These are phyloP conservation scores for Drosophila asahinai DNA, from an alignment of 1,140 invertebrate genomes.

Conservation along the genomic window DNA sequence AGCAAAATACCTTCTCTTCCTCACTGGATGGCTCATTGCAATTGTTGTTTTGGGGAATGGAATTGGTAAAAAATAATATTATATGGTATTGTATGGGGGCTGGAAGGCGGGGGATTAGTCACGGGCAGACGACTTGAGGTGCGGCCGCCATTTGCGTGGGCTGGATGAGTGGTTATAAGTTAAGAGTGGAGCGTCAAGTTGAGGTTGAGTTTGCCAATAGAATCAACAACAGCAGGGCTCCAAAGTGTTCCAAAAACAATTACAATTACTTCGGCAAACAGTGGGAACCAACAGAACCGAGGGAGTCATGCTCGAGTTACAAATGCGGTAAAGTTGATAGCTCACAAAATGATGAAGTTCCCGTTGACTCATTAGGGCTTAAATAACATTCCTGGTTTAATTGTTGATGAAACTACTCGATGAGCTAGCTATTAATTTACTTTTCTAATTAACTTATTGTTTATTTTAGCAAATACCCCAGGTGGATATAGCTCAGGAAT, in stretches of 20 bases:
- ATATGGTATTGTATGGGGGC: constrained; percentile 10
- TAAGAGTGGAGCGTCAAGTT: constrained; percentile 17
- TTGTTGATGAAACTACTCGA: not conserved
- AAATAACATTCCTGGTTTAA: not conserved
- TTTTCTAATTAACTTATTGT: not conserved
- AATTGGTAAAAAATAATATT: constrained; percentile 3
- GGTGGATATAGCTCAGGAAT: no score
- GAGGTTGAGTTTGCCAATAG: constrained; percentile 57
- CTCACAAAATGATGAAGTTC: not conserved
- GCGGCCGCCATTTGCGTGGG: constrained; percentile 32
- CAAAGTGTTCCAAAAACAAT: constrained; percentile 56
- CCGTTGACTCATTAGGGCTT: not conserved
- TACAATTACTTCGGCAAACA: constrained; percentile 71
- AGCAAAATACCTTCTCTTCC: not conserved
- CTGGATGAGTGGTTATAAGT: constrained; percentile 44
- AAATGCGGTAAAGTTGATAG: constrained; percentile 26
- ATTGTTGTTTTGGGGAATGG: constrained; percentile 18
- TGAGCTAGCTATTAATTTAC: not conserved
- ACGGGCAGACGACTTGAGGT: constrained; percentile 40
- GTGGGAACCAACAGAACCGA: constrained; percentile 23
- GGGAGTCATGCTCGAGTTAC: constrained; percentile 33
- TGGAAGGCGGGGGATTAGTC: constrained; percentile 30
- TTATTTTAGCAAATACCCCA: not conserved
- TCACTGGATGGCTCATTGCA: constrained; percentile 28
- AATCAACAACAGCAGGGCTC: constrained; percentile 60